Percentiles rank a stretch among this genome's conserved stretches.
These are phyloP conservation scores for Isurus oxyrinchus DNA, from an alignment of 2,113 vertebrate genomes.

Conservation along the genomic window DNA sequence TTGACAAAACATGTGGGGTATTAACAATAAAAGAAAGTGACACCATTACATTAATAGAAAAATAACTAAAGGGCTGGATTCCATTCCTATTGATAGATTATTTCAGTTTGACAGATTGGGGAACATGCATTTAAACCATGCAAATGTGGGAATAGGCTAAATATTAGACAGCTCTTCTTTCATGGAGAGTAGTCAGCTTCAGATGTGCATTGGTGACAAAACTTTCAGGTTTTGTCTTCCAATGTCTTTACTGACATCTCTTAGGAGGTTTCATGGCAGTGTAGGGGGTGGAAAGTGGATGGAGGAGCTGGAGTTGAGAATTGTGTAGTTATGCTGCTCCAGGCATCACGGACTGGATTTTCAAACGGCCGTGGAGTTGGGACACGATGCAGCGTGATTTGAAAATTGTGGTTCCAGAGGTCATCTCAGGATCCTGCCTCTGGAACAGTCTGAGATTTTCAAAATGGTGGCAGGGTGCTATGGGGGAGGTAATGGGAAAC, in stretches of 20 bases:
- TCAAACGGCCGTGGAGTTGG: no score
- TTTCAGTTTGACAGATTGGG: neutral
- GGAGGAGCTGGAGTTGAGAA: neutral
- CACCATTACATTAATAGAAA: neutral
- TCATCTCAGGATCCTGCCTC: no score
- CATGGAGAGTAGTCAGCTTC: neutral
- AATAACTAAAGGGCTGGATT: neutral
- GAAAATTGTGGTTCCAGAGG: no score
- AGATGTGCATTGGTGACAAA: neutral
- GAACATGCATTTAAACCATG: neutral
- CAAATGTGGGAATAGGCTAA: neutral
- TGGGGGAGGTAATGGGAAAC: no score
- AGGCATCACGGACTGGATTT: no score
- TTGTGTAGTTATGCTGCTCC: neutral
- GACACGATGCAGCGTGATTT: no score
- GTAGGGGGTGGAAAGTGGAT: neutral
- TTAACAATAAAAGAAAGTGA: neutral
- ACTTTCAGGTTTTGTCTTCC: neutral
- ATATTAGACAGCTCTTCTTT: neutral
- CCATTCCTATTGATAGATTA: neutral
- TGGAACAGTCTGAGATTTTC: no score
- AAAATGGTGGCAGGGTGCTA: no score
- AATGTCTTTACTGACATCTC: neutral
- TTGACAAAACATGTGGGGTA: neutral
- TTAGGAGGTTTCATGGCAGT: no score